Base-by-base conservation (phyloP, 2,797 vertebrate species). In the Hippocampus kuda region DNA sequence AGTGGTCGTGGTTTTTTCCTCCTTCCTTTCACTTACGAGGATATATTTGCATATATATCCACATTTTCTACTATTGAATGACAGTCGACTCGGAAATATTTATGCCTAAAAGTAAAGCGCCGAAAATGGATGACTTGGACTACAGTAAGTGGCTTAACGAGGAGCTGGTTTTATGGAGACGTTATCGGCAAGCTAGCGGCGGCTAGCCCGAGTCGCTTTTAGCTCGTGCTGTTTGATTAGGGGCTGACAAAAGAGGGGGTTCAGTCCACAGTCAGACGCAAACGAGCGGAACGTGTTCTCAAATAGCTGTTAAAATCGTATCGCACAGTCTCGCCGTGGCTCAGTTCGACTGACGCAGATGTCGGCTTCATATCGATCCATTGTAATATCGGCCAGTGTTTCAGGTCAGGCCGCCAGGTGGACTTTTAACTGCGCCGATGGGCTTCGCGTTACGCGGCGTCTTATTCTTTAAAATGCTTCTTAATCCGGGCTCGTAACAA, bases 101-200 rank as follows among this genome's bases (percentile, higher is more conserved):
- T 88, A 93, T 93, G 92, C 92, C 91, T 91, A 93, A 93, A 90
- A 93, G 87, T 88, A 93, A 93, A 93, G 87, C 92, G 77, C 92
- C 91, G 77, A 93, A 92, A 88, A 93, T 93, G 92, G 92, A 93
- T 87, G 92, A 93, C 79, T 87, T 93, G 91, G 92, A 93, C 89
- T 93, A 93, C 90, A 92, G 92, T 93, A 87, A 91, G 92, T 91
- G 42, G 24, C 63, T 44, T 3, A 65, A 30, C 24, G 24, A 57
- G 56, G 26, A 59, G 56, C 38, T 74, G 65, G n/a, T 51, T 66
- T 54, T 53, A 24, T 73, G 48, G 68, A 69, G n/a, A 71, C 69
- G 66, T 76, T 13, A 72, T 75, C 69, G 59, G 68, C 81, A 24
- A 44, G 74, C 69, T 68, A 82, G 60, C 65, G 46, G 70, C 41